Conservation (phyloP, 2,888 invertebrate species). For the Galerucella pusilla region DNA sequence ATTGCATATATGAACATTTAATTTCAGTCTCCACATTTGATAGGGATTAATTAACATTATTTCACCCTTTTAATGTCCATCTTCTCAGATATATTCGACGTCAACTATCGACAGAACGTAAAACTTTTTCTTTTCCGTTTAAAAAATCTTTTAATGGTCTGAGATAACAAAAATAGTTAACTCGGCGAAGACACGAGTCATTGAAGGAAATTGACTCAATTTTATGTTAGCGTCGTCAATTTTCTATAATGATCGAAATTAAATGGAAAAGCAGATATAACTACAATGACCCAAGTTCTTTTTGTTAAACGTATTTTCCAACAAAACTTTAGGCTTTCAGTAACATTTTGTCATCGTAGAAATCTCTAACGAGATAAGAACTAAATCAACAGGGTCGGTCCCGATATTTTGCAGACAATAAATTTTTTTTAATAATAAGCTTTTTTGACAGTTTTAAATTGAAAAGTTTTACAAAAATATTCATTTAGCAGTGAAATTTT, state of each 20-base stretch:
- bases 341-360: conserved; percentile 20
- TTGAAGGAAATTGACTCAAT: conserved; percentile 25
- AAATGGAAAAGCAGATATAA: conserved; percentile 28
- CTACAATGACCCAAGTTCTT: conserved; percentile 25
- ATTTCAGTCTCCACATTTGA: too few species aligned
- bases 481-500: too few species aligned
- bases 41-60: too few species aligned
- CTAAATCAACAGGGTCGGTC: background rate
- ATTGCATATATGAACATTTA: too few species aligned
- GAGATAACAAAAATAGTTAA: background rate
- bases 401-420: background rate
- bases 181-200: conserved; percentile 8
- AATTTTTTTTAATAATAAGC: background rate
- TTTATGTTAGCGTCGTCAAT: conserved; percentile 20
- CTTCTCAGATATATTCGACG: background rate
- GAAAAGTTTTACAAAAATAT: too few species aligned
- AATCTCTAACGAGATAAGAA: conserved; percentile 29
- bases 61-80: too few species aligned
- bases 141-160: background rate
- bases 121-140: background rate
- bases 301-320: conserved; percentile 16
- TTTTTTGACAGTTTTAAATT: too few species aligned
- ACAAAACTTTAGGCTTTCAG: conserved; percentile 22
- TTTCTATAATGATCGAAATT: conserved; percentile 25
- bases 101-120: background rate